phyloP scores from a whole-genome alignment of 2,113 vertebrate species.

The Clarias gariepinus region DNA sequence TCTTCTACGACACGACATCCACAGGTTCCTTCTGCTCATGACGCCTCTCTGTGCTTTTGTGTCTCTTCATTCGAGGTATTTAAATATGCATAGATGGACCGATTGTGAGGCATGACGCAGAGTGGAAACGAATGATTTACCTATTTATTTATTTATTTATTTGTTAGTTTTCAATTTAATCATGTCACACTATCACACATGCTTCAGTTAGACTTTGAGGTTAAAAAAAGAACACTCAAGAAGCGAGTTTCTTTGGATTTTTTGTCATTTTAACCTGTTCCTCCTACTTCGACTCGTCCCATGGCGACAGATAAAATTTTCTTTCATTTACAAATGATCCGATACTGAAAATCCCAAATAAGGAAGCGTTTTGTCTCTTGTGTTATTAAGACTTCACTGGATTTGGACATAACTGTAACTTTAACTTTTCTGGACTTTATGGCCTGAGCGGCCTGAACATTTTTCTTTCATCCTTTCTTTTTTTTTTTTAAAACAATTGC shows the following conservation, averaged over 20 bases:
- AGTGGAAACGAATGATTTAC: constrained; percentile 58
- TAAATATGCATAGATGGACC: constrained; percentile 71
- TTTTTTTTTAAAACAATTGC: constrained; percentile 61
- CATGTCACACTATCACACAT: constrained; percentile 64
- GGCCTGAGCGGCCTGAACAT: constrained; percentile 58
- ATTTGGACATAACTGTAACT: constrained; percentile 57
- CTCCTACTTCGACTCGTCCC: constrained; percentile 58
- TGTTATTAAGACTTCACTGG: constrained; percentile 52
- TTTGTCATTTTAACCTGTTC: constrained; percentile 67
- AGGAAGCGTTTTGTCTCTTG: constrained; percentile 56
- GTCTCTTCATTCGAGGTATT: constrained; percentile 66
- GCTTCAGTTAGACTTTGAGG: constrained; percentile 66
- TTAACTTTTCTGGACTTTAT: constrained; percentile 58
- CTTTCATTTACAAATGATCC: constrained; percentile 61
- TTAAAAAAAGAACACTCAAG: constrained; percentile 56
- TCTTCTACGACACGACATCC: constrained; percentile 59
- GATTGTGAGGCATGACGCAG: constrained; percentile 60
- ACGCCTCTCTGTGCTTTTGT: constrained; percentile 34
- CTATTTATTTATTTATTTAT: neutral
- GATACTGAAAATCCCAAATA: constrained; percentile 50
- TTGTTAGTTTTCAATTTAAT: constrained; percentile 51
- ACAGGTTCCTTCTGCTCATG: constrained; percentile 54
- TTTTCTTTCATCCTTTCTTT: constrained; percentile 55
- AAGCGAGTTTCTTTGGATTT: constrained; percentile 58
- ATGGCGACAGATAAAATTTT: constrained; percentile 56